These are phyloP conservation scores for Drosophila monieri DNA, from an alignment of 2,888 invertebrate genomes.

Conservation along the genomic window DNA sequence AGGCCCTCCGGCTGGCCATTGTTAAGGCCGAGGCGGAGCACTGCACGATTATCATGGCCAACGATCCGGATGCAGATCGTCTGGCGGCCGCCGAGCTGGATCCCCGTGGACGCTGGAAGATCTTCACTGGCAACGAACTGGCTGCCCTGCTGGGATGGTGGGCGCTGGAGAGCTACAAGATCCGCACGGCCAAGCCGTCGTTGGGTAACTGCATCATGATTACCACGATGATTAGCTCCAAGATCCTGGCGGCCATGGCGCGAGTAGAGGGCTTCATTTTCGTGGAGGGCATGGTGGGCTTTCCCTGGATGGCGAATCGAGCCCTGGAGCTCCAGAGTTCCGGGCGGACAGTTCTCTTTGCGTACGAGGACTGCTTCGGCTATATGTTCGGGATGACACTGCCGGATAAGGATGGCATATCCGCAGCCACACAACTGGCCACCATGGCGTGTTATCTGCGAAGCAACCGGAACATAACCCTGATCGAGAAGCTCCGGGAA, in stretches of 20 bases:
- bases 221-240: slow-evolving; percentile 97
- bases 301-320: slow-evolving; percentile 99
- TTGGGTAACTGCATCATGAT: slow-evolving; percentile 91
- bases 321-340: slow-evolving; percentile 89
- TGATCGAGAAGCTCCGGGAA: slow-evolving; percentile 88
- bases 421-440: slow-evolving; percentile 92
- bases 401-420: slow-evolving; percentile 98
- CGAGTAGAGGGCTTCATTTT: slow-evolving; percentile 90
- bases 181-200: slow-evolving; percentile 82
- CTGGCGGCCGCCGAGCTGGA: slow-evolving; percentile 96
- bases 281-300: slow-evolving; percentile 97
- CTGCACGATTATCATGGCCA: slow-evolving; percentile 93
- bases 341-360: slow-evolving; percentile 94
- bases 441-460: slow-evolving; percentile 91
- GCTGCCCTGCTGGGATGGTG: slow-evolving; percentile 98
- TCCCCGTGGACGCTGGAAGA: slow-evolving; percentile 80
- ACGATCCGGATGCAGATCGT: slow-evolving; percentile 99
- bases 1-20: slow-evolving; percentile 90
- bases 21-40: slow-evolving; percentile 90
- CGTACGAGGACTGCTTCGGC: slow-evolving; percentile 99
- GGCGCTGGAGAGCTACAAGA: slow-evolving; percentile 88
- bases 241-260: slow-evolving; percentile 93
- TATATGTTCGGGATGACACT: slow-evolving; percentile 95
- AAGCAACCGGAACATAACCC: slow-evolving; percentile 85
- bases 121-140: slow-evolving; percentile 96